Evolutionary conservation across 2,797 vertebrate genomes (phyloP).

Genomic region (Silurus aristotelis): DNA sequence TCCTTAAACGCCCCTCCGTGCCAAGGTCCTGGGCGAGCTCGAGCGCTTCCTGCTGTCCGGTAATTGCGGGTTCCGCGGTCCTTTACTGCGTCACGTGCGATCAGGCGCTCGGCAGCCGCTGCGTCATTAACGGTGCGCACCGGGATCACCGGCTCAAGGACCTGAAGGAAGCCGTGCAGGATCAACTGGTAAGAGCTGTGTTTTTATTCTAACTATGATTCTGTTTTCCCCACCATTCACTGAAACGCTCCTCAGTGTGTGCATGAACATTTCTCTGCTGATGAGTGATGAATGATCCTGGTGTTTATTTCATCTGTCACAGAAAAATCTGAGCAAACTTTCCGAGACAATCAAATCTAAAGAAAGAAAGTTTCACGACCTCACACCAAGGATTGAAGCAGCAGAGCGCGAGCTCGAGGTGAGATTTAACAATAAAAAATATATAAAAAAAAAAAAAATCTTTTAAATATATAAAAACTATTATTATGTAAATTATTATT

Average conservation of each 20-base stretch:
- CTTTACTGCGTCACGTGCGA: conserved; percentile 18
- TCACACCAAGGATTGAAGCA: conserved; percentile 7
- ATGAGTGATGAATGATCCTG: not conserved
- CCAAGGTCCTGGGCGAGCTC: not conserved
- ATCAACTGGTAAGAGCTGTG: conserved; percentile 13
- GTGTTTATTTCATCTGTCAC: not conserved
- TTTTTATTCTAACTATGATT: not conserved
- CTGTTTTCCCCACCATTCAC: too few relatives aligned
- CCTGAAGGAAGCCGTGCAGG: not conserved
- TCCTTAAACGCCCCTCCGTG: not conserved
- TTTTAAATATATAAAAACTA: too few relatives aligned
- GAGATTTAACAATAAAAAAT: not conserved
- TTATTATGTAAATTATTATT: too few relatives aligned
- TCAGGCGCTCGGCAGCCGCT: conserved; percentile 8
- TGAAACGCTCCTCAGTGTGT: not conserved
- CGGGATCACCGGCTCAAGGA: conserved; percentile 20
- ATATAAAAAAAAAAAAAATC: too few relatives aligned
- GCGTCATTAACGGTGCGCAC: conserved; percentile 16
- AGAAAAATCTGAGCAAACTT: not conserved
- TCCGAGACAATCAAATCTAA: not conserved
- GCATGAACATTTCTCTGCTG: not conserved
- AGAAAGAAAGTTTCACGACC: not conserved
- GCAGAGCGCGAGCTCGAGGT: conserved; percentile 21
- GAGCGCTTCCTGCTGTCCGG: rapidly evolving
- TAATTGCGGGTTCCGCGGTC: not conserved